Conservation (phyloP, 1,140 invertebrate species). For the Acyrthosiphon pisum region DNA sequence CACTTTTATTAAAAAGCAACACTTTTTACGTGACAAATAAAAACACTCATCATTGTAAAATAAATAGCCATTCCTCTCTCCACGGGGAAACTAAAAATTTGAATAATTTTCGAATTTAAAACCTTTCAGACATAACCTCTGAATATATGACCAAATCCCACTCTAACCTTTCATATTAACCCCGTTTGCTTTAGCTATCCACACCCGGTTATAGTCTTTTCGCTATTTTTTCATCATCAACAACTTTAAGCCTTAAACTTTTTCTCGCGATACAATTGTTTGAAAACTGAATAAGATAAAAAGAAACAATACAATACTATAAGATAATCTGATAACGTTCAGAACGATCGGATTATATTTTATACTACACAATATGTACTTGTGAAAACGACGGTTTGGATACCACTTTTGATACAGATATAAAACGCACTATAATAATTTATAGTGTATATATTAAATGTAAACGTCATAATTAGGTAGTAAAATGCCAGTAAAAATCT, state of each 20-base stretch:
- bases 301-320: background rate
- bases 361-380: background rate
- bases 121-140: background rate
- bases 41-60: background rate
- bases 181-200: background rate
- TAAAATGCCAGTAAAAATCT: background rate
- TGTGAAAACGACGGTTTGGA: background rate
- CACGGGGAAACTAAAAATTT: background rate
- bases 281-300: background rate
- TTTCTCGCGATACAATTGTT: background rate
- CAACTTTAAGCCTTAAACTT: background rate
- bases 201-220: background rate
- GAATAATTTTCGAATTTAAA: constrained; percentile 3
- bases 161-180: background rate
- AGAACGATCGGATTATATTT: background rate
- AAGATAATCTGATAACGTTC: background rate
- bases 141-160: background rate
- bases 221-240: background rate
- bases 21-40: background rate
- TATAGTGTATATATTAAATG: background rate
- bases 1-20: background rate
- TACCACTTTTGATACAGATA: background rate
- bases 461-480: background rate
- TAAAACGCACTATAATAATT: background rate
- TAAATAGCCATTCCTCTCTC: background rate